Evolutionary conservation across 2,888 invertebrate genomes (phyloP).

Genomic region (Leptinotarsa peninsularis): DNA sequence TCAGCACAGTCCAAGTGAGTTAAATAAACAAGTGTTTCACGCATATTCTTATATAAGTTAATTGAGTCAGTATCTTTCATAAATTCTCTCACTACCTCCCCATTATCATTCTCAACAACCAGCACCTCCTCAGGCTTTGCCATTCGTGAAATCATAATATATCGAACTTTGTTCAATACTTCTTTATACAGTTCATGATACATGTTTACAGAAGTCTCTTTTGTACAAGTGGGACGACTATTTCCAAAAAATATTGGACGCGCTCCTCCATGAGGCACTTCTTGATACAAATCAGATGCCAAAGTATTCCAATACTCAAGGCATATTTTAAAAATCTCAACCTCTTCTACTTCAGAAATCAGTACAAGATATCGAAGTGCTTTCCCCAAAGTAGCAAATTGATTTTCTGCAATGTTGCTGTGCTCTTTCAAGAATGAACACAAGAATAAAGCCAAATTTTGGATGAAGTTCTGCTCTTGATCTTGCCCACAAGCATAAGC

Average conservation of each 20-base stretch:
- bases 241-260: conserved; percentile 58
- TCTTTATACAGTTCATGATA: conserved; percentile 75
- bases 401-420: conserved; percentile 86
- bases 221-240: conserved; percentile 29
- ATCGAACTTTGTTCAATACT: conserved; percentile 88
- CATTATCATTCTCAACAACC: conserved; percentile 99
- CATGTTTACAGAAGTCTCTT: conserved; percentile 31
- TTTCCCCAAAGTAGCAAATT: conserved; percentile 80
- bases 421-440: conserved; percentile 98
- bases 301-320: conserved; percentile 98
- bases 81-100: conserved; percentile 98
- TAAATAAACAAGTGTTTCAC: conserved; percentile 96
- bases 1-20: conserved; percentile 98
- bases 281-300: conserved; percentile 89
- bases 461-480: conserved; percentile 98
- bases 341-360: conserved; percentile 98
- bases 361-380: conserved; percentile 88
- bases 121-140: conserved; percentile 99
- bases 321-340: conserved; percentile 99
- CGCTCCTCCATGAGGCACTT: conserved; percentile 55
- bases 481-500: conserved; percentile 95
- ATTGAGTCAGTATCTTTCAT: conserved; percentile 99
- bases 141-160: conserved; percentile 99
- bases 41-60: conserved; percentile 99
- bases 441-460: conserved; percentile 96